Percentiles rank a stretch among this genome's conserved stretches.
These are phyloP conservation scores for Polypterus bichir DNA, from an alignment of 2,113 vertebrate species.

Conservation along the genomic window DNA sequence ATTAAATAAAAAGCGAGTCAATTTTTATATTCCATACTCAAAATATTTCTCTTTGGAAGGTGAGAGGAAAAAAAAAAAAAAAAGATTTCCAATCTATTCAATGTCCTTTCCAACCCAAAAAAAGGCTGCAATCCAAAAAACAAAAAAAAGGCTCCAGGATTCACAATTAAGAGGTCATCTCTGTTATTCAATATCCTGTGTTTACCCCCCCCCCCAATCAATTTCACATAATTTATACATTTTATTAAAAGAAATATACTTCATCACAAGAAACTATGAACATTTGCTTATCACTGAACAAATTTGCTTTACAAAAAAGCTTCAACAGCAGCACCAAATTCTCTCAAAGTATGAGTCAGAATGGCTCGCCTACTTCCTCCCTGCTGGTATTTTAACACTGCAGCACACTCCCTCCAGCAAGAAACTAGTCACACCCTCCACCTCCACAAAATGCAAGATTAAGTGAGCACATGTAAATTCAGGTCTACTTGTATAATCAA, in stretches of 20 bases:
- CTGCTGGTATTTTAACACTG: conserved; percentile 50
- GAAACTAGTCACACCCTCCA: conserved; percentile 25
- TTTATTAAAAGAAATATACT: too few relatives aligned
- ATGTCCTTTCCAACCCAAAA: conserved; percentile 6
- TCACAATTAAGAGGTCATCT: conserved; percentile 42
- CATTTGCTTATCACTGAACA: too few relatives aligned
- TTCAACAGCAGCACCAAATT: conserved; percentile 22
- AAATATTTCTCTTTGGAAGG: background rate
- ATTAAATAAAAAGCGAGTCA: background rate
- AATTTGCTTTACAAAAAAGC: too few relatives aligned
- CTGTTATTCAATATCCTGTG: conserved; percentile 53
- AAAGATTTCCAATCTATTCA: background rate
- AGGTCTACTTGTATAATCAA: too few relatives aligned
- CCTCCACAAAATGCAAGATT: background rate
- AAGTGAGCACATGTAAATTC: too few relatives aligned
- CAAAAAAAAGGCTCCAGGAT: conserved; percentile 29
- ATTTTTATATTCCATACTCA: background rate
- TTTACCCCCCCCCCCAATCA: conserved; percentile 57
- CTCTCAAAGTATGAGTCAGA: conserved; percentile 57
- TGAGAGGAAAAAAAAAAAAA: conserved; percentile 1
- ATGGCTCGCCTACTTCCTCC: conserved; percentile 64
- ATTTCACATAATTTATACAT: conserved; percentile 18
- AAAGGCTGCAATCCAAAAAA: conserved; percentile 15
- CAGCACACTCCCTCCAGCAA: conserved; percentile 28
- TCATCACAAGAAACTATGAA: too few relatives aligned